Base-by-base conservation (phyloP, 2,888 invertebrate species). In the Ceraclea dissimilis region DNA sequence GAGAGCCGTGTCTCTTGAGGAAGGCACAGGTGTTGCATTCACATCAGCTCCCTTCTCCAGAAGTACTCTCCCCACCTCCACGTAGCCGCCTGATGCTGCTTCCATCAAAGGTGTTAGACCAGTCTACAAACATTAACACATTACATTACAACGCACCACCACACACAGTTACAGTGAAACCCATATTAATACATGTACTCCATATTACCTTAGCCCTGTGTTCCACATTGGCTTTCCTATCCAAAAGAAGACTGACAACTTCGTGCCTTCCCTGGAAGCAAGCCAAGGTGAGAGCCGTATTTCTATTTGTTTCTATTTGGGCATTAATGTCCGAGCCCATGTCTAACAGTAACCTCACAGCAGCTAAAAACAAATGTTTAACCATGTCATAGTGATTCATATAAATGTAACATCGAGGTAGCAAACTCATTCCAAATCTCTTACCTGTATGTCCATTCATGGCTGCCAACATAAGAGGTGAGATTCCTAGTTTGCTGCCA, bases 251-350 rank as follows among this genome's bases (percentile, higher is more conserved):
- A 70, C 93, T 93, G 52, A 99, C 99, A 50, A 99, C 99, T 72
- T 99, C 99, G 72, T 97, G 95, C 44, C 98, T 84, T 63, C 99
- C 98, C 84, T 98, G 98, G 77, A 99, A 98, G 75, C 98, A 98
- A 34, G 99, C 99, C 64, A 99, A 82, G 34, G 98, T 99, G 64
- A 99, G 80, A 22, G 99, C 99, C 21, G 99, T 99, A 74, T 99
- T 99, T 57, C 97, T 82, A 74, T 99, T 99, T 44, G 99, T 99
- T 78, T 99, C 99, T 66, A 99, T 99, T 79, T 95, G 95, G 63
- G 99, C 98, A 79, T 99, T 99, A 66, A 99, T 99, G 72, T 99
- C 99, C 67, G 95, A 95, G 63, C 98, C 98, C 85, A 93, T 93
- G 73, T 99, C 98, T 57, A 99, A 80, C 57, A 99, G 79, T 60